Percentiles rank a stretch among this genome's conserved stretches.
Conservation (phyloP, 2,797 vertebrate species). For the Babyrousa celebensis region DNA sequence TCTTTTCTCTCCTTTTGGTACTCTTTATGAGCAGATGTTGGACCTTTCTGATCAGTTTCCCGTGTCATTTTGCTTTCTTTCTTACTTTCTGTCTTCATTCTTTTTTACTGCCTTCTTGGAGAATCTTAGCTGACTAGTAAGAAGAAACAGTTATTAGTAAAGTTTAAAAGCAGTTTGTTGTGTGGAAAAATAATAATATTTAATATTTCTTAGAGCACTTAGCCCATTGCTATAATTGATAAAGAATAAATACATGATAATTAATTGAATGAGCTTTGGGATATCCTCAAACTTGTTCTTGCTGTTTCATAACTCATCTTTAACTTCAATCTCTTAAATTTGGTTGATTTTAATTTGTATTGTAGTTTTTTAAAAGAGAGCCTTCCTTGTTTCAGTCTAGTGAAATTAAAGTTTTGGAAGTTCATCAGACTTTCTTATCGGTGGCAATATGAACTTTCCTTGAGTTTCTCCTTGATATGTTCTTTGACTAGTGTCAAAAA, state of each 20-base stretch:
- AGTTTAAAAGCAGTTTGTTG: neutral
- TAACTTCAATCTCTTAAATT: neutral
- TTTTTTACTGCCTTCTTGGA: neutral
- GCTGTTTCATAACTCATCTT: constrained; percentile 55
- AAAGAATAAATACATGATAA: neutral
- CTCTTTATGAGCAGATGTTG: neutral
- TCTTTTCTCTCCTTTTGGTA: neutral
- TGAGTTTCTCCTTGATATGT: neutral
- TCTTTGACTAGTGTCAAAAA: neutral
- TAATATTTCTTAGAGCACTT: neutral
- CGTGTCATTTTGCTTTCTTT: neutral
- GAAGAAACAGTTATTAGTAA: neutral
- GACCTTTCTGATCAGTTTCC: neutral
- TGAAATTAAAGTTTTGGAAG: neutral
- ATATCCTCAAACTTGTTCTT: constrained; percentile 46
- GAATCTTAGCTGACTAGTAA: neutral
- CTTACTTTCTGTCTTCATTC: neutral
- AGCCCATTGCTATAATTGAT: neutral
- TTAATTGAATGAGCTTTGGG: constrained; percentile 53
- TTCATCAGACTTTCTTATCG: neutral
- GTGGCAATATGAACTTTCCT: neutral
- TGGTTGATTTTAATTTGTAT: neutral
- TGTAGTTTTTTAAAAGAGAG: neutral
- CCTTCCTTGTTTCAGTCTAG: neutral
- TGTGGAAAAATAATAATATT: neutral